Evolutionary conservation across 2,888 invertebrate species (phyloP), one percentile per base, ranked within the genome.

Genomic region (Euplagia quadripunctaria): DNA sequence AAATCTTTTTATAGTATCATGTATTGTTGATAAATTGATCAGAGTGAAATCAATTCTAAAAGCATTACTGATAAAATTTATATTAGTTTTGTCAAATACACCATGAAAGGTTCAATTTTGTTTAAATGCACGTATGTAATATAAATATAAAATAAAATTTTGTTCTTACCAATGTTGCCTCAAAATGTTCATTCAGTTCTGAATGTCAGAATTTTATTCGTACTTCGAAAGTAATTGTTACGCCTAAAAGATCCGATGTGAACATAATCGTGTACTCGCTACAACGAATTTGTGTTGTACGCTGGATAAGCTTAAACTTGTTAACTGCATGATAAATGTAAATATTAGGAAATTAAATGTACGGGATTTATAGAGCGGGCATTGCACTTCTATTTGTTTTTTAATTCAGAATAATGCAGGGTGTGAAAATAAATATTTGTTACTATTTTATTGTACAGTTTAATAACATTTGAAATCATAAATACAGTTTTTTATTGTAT

Each of bases 341-440:
- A 16, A 64, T 69, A 70, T 66, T 64, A 63, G 46, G 17, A 12
- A 66, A 70, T 17, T 9, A 58, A 46, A 49, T 51, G 43, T 41
- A 17, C 16, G 9, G 31, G 12, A 49, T 49, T 49, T 46, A 58
- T 69, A 12, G 16, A 46, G 61, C 52, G 61, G 70, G 52, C 55
- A 52, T 70, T 70, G 70, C 70, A 42, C 64, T 64, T 70, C 42
- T 17, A 51, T 55, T 17, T 16, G 12, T 49, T 46, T 12, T 46
- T 65, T 43, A 5, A 6, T 31, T 14, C 1, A 12, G 20, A 31
- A 20, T 20, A 31, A 63, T 20, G 63, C 12, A 31, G 31, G 31
- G 31, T 31, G n/a, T n/a, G n/a, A n/a, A n/a, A n/a, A n/a, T n/a
- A n/a, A n/a, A n/a, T n/a, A n/a, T n/a, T n/a, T n/a, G n/a, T n/a